Evolutionary conservation across 1,140 invertebrate species (phyloP).

Genomic region (Plodia interpunctella): DNA sequence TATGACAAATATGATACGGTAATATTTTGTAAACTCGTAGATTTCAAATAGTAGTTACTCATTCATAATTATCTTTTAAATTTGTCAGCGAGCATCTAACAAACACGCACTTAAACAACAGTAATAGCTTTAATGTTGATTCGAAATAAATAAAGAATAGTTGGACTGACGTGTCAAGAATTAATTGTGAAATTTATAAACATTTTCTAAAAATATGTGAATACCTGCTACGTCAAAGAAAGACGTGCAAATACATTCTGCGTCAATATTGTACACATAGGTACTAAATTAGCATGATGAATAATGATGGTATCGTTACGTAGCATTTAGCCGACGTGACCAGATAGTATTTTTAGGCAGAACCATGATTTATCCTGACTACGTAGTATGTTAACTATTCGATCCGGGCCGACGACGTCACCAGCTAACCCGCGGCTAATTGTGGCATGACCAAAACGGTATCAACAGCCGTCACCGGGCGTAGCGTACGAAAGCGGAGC

Average conservation of each 20-base stretch:
- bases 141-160: neutral
- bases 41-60: too few relatives aligned
- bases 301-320: conserved; percentile 35
- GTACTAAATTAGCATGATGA: conserved; percentile 20
- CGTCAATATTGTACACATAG: conserved; percentile 12
- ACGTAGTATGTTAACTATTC: conserved; percentile 60
- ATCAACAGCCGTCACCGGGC: conserved; percentile 33
- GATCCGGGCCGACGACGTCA: conserved; percentile 58
- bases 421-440: conserved; percentile 62
- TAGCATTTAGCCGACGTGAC: conserved; percentile 44
- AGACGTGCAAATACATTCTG: conserved; percentile 11
- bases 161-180: neutral
- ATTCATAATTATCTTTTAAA: too few relatives aligned
- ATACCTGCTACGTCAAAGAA: neutral
- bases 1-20: too few relatives aligned
- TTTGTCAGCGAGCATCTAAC: neutral
- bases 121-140: too few relatives aligned
- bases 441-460: conserved; percentile 69
- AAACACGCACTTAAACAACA: too few relatives aligned
- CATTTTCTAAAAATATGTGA: neutral
- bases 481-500: conserved; percentile 51
- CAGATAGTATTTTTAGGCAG: conserved; percentile 58
- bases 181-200: neutral
- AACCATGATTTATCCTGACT: conserved; percentile 52
- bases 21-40: too few relatives aligned